Conservation (phyloP, 2,888 invertebrate genomes). For the Strigamia transsilvanica region DNA sequence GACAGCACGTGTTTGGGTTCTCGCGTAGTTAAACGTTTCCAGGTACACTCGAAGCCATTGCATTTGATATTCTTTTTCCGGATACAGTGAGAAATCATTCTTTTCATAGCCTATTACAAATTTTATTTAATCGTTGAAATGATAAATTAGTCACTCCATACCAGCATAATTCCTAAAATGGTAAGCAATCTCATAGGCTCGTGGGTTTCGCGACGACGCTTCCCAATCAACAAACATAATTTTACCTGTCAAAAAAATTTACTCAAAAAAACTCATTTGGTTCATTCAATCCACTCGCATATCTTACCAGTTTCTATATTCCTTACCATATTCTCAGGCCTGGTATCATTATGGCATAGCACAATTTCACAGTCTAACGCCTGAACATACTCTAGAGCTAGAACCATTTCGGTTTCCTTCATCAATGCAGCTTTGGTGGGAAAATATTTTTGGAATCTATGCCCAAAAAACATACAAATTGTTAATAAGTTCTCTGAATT, state of each 20-base stretch:
- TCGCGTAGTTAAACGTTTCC: not conserved
- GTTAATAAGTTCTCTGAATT: not conserved
- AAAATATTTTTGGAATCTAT: not conserved
- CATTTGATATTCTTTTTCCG: not conserved
- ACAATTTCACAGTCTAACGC: not conserved
- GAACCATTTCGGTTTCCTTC: not conserved
- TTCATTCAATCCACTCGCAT: too few relatives aligned
- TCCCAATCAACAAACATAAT: not conserved
- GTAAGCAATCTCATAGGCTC: not conserved
- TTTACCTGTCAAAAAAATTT: not conserved
- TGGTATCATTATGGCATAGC: not conserved
- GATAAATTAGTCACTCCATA: not conserved
- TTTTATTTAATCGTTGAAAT: not conserved
- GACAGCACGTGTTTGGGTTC: not conserved
- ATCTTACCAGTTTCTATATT: not conserved
- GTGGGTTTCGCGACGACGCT: not conserved
- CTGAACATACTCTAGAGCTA: not conserved
- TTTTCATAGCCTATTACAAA: not conserved
- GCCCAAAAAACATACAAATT: not conserved
- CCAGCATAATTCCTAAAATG: constrained; percentile 4
- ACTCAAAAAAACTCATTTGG: too few relatives aligned
- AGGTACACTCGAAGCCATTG: constrained; percentile 4
- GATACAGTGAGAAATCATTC: not conserved
- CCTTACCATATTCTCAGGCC: not conserved
- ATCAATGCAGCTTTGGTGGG: not conserved